A percentile compares a stretch with the other conserved stretches of the same genome.
Conservation (phyloP, 1,140 invertebrate species). For the Anagrus nilaparvatae region DNA sequence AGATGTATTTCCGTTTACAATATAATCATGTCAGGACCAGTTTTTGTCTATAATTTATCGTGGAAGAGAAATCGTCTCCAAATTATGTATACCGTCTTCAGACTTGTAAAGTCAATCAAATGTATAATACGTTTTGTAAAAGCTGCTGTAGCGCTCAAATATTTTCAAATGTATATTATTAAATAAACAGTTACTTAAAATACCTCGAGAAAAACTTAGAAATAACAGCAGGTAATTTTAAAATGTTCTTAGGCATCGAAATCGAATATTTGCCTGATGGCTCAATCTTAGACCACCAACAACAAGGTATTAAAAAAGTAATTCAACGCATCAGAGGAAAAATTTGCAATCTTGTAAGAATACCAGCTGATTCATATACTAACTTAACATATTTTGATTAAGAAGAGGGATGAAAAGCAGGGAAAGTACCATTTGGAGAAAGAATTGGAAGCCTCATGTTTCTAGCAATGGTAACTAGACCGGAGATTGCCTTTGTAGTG, state of each 20-base stretch:
- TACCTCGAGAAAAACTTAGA: too few species aligned
- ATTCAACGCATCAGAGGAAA: neutral
- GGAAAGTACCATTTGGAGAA: neutral
- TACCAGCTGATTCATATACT: neutral
- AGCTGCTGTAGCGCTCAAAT: too few species aligned
- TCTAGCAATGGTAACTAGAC: neutral
- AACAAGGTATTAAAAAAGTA: neutral
- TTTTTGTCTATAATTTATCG: too few species aligned
- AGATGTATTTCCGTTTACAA: too few species aligned
- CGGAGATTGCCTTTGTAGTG: neutral
- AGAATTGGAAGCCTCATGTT: constrained; percentile 1
- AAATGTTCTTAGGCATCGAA: neutral
- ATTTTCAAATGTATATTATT: too few species aligned
- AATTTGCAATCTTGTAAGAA: neutral
- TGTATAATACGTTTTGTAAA: too few species aligned
- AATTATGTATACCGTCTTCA: too few species aligned
- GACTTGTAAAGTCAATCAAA: too few species aligned
- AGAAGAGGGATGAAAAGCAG: neutral
- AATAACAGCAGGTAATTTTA: too few species aligned
- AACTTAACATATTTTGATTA: neutral
- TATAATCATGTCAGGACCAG: too few species aligned
- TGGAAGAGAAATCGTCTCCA: too few species aligned
- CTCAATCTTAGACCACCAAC: neutral
- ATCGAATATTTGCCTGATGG: neutral
- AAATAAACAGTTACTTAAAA: too few species aligned